A percentile compares a stretch with the other conserved stretches of the same genome.
These are phyloP conservation scores for Axis porcinus DNA, from an alignment of 2,113 vertebrate species.

Conservation along the genomic window DNA sequence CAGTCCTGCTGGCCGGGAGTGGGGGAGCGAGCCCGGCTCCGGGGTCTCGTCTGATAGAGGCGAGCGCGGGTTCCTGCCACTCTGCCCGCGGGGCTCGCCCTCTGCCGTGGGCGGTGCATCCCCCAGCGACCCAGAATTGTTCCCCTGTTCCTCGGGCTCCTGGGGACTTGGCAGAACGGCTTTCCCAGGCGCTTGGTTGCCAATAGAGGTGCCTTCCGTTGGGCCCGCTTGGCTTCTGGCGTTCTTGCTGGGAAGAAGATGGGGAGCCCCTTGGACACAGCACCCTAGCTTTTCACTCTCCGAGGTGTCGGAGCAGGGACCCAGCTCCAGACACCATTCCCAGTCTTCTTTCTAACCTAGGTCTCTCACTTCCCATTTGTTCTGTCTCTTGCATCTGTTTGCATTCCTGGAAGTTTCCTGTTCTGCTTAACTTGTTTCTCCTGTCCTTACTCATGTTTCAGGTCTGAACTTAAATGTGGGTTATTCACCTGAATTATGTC, in stretches of 20 bases:
- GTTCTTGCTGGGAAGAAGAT: not conserved
- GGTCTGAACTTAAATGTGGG: not conserved
- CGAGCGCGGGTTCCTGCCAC: not conserved
- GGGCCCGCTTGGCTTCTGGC: not conserved
- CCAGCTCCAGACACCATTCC: not conserved
- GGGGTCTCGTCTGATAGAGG: not conserved
- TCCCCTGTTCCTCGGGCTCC: not conserved
- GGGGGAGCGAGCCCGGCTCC: not conserved
- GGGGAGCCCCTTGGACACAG: not conserved
- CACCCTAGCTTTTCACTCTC: not conserved
- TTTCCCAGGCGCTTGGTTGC: not conserved
- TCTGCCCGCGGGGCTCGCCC: not conserved
- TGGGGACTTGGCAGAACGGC: not conserved
- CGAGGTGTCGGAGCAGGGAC: not conserved
- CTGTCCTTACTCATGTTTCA: rapidly evolving
- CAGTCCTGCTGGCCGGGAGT: rapidly evolving
- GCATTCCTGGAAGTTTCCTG: not conserved
- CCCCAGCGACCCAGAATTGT: rapidly evolving
- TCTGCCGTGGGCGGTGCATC: rapidly evolving
- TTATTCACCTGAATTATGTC: not conserved
- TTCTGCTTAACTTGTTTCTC: not conserved
- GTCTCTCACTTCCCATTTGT: too few relatives aligned
- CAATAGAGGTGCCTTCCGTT: rapidly evolving
- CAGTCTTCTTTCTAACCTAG: not conserved
- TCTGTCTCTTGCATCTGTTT: not conserved